Percentiles rank a stretch among this genome's conserved stretches.
Evolutionary conservation across 2,888 invertebrate species (phyloP).

Genomic region (Mellilla xanthometata): DNA sequence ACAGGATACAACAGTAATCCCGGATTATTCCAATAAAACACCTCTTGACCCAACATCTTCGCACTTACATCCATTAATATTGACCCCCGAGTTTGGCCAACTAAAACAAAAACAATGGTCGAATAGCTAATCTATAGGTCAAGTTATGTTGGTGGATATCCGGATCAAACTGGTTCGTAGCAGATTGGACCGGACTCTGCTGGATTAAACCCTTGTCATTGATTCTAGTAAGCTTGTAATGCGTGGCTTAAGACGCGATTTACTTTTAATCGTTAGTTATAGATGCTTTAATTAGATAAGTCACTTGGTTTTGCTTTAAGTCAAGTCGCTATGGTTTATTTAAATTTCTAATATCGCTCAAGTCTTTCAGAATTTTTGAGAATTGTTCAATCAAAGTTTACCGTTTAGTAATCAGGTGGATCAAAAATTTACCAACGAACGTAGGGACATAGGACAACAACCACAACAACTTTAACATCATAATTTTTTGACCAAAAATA

Average conservation of each 20-base stretch:
- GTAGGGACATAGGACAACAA: too few species aligned
- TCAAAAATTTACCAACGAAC: too few species aligned
- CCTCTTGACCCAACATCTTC: conserved; percentile 63
- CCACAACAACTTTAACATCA: too few species aligned
- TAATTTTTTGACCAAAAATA: too few species aligned
- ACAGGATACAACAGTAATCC: conserved; percentile 70
- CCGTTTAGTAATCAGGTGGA: too few species aligned
- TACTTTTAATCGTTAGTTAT: conserved; percentile 18
- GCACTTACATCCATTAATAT: conserved; percentile 31
- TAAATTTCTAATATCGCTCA: too few species aligned
- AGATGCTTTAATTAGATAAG: too few species aligned
- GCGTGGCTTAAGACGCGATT: conserved; percentile 15
- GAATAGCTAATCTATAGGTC: conserved; percentile 26
- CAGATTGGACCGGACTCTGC: conserved; percentile 44
- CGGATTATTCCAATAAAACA: conserved; percentile 77
- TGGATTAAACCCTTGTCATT: conserved; percentile 40
- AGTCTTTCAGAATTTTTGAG: too few species aligned
- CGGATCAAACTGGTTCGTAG: conserved; percentile 38
- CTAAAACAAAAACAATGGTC: conserved; percentile 18
- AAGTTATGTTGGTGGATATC: conserved; percentile 35
- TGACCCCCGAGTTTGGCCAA: conserved; percentile 21
- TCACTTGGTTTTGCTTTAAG: too few species aligned
- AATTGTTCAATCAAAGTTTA: too few species aligned
- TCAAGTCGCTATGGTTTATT: too few species aligned
- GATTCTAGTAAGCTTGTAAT: conserved; percentile 23